Evolutionary conservation across 2,113 vertebrate species (phyloP).

Genomic region (Grammomys surdaster): DNA sequence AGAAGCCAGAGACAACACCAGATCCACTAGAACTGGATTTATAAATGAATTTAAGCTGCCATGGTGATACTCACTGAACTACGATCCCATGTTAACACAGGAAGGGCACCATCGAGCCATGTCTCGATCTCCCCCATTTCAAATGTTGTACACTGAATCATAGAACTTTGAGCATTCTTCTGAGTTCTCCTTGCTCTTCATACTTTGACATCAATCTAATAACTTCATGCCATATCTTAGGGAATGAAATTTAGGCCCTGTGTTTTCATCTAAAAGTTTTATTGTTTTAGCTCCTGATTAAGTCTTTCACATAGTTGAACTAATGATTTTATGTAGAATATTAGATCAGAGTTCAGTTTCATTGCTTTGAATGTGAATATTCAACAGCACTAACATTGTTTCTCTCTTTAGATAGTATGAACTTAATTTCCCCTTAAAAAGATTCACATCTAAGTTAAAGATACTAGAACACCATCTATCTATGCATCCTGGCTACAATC

Average conservation of each 20-base stretch:
- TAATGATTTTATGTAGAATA: not conserved
- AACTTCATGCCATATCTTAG: not conserved
- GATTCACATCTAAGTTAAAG: not conserved
- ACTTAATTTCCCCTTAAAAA: not conserved
- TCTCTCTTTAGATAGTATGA: not conserved
- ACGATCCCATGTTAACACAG: not conserved
- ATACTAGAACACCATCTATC: not conserved
- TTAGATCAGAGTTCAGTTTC: not conserved
- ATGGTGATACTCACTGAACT: not conserved
- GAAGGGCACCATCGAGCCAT: not conserved
- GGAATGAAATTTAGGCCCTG: not conserved
- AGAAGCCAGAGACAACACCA: not conserved
- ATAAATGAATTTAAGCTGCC: not conserved
- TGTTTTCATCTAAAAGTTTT: not conserved
- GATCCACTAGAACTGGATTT: not conserved
- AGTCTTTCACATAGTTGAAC: not conserved
- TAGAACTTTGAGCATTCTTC: not conserved
- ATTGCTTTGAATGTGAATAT: not conserved
- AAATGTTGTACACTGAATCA: not conserved
- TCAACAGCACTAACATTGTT: not conserved
- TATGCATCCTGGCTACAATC: not conserved
- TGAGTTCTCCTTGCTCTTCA: not conserved
- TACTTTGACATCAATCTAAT: not conserved
- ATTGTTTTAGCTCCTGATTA: not conserved
- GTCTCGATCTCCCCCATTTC: not conserved